Evolutionary conservation across 2,888 invertebrate genomes (phyloP), one percentile per base, ranked within the genome.

Genomic region (Tiliacea aurago): DNA sequence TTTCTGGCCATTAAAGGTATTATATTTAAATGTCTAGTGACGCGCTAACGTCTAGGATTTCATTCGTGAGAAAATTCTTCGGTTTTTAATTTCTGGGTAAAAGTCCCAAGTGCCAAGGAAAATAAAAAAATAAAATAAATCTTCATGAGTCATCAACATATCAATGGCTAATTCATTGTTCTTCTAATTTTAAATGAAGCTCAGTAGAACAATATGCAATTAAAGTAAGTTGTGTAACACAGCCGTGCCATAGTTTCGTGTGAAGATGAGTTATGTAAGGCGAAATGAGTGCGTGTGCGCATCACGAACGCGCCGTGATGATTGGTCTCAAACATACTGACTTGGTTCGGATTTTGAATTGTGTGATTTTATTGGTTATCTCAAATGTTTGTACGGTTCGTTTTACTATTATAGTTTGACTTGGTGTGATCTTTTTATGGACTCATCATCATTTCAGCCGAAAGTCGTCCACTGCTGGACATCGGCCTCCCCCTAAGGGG

Each of bases 241-340:
- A 43, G 11, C 56, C 74, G 73, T 80, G 83, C 51, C 20, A 47
- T 66, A 63, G 67, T 62, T 64, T 78, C 86, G 85, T 85, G 85
- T 73, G 87, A 85, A 85, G 76, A 83, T 73, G 62, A 56, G 58
- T 86, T 85, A 77, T 64, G 70, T 77, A 85, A 85, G 47, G 37
- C 55, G 43, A 58, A 71, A 51, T 63, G 65, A 28, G 76, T 77
- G 70, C 73, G 73, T 75, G 67, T 58, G 76, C 76, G 70, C 76
- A 72, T 78, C 76, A 74, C 76, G 62, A 82, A 65, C 20, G 37
- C 45, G 62, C 28, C 49, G 62, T 74, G 73, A 62, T 71, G 71
- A 84, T 80, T 75, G 73, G 68, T 77, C 73, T 82, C 47, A 75
- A 78, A 73, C 70, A 65, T 63, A 73, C 23, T 72, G 81, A 67